phyloP scores from a whole-genome alignment of 2,888 invertebrate genomes.

The Zygogramma bicolorata region DNA sequence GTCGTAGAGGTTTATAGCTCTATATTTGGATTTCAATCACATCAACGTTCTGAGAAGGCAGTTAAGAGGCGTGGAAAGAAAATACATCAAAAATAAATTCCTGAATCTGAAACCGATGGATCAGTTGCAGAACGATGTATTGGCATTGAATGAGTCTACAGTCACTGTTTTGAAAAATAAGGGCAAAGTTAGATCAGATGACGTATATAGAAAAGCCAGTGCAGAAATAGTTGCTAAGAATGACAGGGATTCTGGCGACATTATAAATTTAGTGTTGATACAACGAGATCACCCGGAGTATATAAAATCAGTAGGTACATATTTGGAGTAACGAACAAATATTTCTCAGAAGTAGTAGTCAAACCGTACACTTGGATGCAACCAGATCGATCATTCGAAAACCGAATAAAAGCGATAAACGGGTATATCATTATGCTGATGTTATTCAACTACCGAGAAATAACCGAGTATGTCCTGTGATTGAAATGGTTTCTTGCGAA shows the following conservation, averaged over 20 bases:
- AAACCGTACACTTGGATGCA: constrained; percentile 41
- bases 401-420: constrained; percentile 23
- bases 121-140: neutral
- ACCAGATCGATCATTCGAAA: constrained; percentile 37
- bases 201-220: constrained; percentile 31
- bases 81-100: constrained; percentile 19
- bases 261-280: constrained; percentile 30
- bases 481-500: constrained; percentile 34
- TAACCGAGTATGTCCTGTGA: constrained; percentile 33
- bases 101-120: constrained; percentile 6
- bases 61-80: constrained; percentile 20
- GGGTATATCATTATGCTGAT: constrained; percentile 34
- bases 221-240: constrained; percentile 27
- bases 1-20: constrained; percentile 21
- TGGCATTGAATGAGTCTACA: neutral
- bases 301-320: constrained; percentile 41
- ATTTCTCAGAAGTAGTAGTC: neutral
- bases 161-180: constrained; percentile 17
- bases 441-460: constrained; percentile 19
- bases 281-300: constrained; percentile 40
- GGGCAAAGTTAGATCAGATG: constrained; percentile 33
- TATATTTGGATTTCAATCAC: constrained; percentile 22
- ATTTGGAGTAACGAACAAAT: constrained; percentile 38
- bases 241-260: constrained; percentile 28
- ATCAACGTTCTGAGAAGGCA: neutral